Base-by-base conservation (phyloP, 2,113 vertebrate species). In the Hyaena hyaena region DNA sequence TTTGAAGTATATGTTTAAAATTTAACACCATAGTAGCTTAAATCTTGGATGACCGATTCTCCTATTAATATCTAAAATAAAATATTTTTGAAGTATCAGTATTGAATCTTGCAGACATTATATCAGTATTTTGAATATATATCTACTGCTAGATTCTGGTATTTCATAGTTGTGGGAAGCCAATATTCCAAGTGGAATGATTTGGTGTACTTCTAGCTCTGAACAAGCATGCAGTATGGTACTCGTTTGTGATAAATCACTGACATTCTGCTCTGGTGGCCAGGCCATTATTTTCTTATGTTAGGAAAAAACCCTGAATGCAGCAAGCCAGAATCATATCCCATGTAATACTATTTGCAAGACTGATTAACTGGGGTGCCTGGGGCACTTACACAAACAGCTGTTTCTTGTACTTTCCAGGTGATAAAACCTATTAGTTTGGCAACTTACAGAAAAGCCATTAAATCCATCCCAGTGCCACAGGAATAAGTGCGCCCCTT, bases 351-450 rank as follows among this genome's bases (percentile, higher is more conserved):
- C 92, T 84, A 82, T 85, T 77, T 23, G 24, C 23, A 4, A 31
- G 33, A 96, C 96, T 96, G 83, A 94, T 98, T 97, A 97, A 98
- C 90, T 97, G 91, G n/a, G 84, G 69, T 97, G 83, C 93, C 97
- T 94, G 55, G 96, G 85, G 77, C 95, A 80, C 92, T 98, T 96
- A 95, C 97, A 97, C 94, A 98, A 98, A 97, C 96, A 98, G 96
- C 96, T 98, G 95, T 95, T 98, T 86, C 77, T 65, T 93, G 48
- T 95, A 68, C 90, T 97, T 98, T 94, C 65, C 93, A 96, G 96
- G 94, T 97, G 86, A 97, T 98, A 96, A 65, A 98, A 95, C 74
- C 96, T 79, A 90, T 96, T 97, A 91, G 90, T 89, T 98, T 98
- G 96, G 58, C 1, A 87, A 96, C 79, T 98, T 97, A 88, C 58